phyloP scores from a whole-genome alignment of 2,113 vertebrate species.

The Rhea americana region DNA sequence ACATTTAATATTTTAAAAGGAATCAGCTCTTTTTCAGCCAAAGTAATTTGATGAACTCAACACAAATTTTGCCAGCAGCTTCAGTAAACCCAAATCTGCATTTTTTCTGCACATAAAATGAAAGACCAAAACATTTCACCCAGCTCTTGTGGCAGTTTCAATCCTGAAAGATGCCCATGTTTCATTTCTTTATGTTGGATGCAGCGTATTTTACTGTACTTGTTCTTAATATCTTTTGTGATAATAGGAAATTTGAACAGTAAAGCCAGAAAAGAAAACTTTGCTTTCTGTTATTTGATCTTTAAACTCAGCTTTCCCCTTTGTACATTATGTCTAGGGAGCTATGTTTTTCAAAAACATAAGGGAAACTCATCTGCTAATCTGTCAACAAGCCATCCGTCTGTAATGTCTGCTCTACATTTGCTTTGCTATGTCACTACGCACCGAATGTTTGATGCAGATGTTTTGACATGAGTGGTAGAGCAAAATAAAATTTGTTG shows the following conservation, averaged over 20 bases:
- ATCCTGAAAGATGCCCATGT: neutral
- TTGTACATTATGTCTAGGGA: conserved; percentile 22
- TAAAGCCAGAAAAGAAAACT: conserved; percentile 47
- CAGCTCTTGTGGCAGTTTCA: neutral
- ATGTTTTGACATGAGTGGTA: conserved; percentile 41
- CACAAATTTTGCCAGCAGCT: conserved; percentile 27
- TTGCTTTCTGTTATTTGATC: conserved; percentile 41
- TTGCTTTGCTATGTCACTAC: conserved; percentile 53
- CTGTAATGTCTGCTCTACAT: conserved; percentile 32
- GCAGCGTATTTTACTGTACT: neutral
- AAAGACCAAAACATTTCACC: neutral
- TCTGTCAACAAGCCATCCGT: conserved; percentile 59
- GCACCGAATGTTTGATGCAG: conserved; percentile 31
- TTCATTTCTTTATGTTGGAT: neutral
- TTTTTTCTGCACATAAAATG: neutral
- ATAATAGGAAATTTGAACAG: conserved; percentile 4
- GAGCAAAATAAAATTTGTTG: conserved; percentile 41
- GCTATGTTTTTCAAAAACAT: conserved; percentile 53
- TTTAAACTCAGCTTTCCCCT: conserved; percentile 32
- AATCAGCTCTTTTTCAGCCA: conserved; percentile 21
- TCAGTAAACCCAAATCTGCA: conserved; percentile 6
- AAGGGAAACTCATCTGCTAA: conserved; percentile 55
- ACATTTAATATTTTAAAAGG: neutral
- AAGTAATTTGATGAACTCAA: conserved; percentile 30
- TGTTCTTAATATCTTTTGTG: neutral